Evolutionary conservation across 2,113 vertebrate genomes (phyloP).

Genomic region (Tretioscincus oriximinensis): DNA sequence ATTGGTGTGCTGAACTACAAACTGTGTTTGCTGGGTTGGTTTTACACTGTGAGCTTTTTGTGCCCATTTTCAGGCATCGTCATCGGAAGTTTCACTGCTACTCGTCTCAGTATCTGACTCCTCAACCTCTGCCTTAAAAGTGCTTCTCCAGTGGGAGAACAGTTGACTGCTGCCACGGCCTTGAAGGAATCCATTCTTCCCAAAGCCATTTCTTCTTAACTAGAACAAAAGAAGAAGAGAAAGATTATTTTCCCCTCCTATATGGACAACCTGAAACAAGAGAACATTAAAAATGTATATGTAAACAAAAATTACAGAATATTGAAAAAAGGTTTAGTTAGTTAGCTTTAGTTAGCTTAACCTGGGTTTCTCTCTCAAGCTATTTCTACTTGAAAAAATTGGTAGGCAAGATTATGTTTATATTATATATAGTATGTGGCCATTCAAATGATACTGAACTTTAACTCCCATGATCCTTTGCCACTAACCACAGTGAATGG

Average conservation of each 20-base stretch:
- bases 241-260: conserved; percentile 20
- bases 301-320: neutral
- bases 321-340: neutral
- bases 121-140: conserved; percentile 87
- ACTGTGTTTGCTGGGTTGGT: conserved; percentile 73
- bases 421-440: too few species aligned
- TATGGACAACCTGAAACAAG: neutral
- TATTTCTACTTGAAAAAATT: neutral
- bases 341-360: neutral
- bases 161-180: conserved; percentile 82
- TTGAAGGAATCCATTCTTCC: conserved; percentile 88
- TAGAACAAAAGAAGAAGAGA: conserved; percentile 61
- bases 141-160: conserved; percentile 93
- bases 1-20: conserved; percentile 67
- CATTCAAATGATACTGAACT: too few species aligned
- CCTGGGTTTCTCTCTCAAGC: neutral
- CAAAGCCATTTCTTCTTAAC: conserved; percentile 93
- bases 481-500: too few species aligned
- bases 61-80: conserved; percentile 87
- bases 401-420: neutral
- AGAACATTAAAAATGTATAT: neutral
- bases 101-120: conserved; percentile 94
- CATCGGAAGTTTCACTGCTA: conserved; percentile 94
- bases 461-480: too few species aligned
- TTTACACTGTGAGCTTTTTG: conserved; percentile 64